Evolutionary conservation across 2,797 vertebrate genomes (phyloP), one percentile per base, ranked within the genome.

Genomic region (Prunella strophiata): DNA sequence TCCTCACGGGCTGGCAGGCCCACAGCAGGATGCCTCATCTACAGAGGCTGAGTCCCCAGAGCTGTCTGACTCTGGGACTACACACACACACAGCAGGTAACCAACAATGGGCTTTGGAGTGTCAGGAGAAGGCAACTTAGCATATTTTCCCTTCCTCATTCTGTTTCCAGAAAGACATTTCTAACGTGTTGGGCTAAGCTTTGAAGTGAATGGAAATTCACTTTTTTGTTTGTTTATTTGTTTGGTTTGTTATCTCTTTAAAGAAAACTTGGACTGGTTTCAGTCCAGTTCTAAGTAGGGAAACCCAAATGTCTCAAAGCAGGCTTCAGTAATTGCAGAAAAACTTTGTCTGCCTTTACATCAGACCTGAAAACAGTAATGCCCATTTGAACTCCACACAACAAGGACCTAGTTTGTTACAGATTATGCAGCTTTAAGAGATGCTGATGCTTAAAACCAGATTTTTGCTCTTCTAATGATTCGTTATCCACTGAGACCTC

Each of bases 61-160:
- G 98, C 91, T 99, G 98, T 27, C 95, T 96, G 98, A 98, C 98
- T 97, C 96, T 92, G 97, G 96, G 96, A 73, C 67, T 5, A 16
- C 80, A 40, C 72, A 2, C 10, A 10, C 91, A 40, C 7, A 0
- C 30, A 43, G 84, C 3, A 77, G 10, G n/a, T 2, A 17, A 40
- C 72, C 79, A 22, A 10, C 4, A 20, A 8, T 3, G 32, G 51
- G 21, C 45, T 67, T 48, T 43, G 10, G 15, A 50, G 40, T 16
- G 29, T 11, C 80, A 42, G 5, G 6, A 92, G 36, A 71, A 92
- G 36, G 43, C 72, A 81, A 20, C 72, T 72, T 6, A 11, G 57
- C 67, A 23, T 19, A 5, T 45, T 52, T 29, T 47, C 13, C 48
- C 45, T 62, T 74, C 63, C 52, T 59, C 66, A 30, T 14, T n/a